These are phyloP conservation scores for Candidula unifasciata DNA, from an alignment of 2,888 invertebrate species.

Conservation along the genomic window DNA sequence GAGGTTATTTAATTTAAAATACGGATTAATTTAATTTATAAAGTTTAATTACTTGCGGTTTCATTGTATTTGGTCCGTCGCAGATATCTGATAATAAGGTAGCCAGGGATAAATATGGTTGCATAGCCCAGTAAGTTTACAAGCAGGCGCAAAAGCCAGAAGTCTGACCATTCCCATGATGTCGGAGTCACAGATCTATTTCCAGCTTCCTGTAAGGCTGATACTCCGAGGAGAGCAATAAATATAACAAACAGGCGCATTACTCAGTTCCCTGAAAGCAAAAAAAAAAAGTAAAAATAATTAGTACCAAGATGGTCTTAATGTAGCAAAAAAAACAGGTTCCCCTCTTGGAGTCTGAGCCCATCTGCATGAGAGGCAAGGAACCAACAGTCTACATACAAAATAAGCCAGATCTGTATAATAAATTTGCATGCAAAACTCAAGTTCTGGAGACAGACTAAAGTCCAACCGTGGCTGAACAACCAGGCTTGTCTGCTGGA, in stretches of 20 bases:
- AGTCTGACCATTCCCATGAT: slow-evolving; percentile 61
- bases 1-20: background rate
- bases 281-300: background rate
- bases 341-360: no score
- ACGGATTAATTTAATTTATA: background rate
- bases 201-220: background rate
- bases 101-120: slow-evolving; percentile 91
- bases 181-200: background rate
- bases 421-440: no score
- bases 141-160: slow-evolving; percentile 87
- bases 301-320: background rate
- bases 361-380: no score
- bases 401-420: no score
- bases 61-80: slow-evolving; percentile 85
- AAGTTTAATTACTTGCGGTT: slow-evolving; percentile 82
- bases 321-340: no score
- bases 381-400: no score
- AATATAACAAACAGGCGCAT: slow-evolving; percentile 1
- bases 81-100: slow-evolving; percentile 88
- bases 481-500: no score
- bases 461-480: no score
- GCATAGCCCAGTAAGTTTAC: slow-evolving; percentile 92
- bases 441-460: no score
- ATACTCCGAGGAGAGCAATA: background rate
- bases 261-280: slow-evolving; percentile 19